Conservation (phyloP, 2,888 invertebrate genomes). For the Pecten maximus region DNA sequence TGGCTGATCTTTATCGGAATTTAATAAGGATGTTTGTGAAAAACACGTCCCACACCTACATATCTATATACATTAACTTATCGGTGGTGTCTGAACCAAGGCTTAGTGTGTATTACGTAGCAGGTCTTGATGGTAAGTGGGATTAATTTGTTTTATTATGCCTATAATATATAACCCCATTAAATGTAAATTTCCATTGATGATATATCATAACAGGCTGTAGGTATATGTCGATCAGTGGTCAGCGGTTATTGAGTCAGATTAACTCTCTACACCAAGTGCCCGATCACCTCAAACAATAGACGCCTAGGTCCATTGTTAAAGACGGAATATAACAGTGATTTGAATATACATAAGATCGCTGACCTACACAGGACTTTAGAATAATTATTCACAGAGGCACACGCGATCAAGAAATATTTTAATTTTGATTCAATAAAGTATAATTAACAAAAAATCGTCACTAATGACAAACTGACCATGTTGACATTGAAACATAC, state of each 20-base stretch:
- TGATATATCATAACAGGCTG: neutral
- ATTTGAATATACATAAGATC: neutral
- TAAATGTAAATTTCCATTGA: neutral
- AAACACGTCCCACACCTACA: neutral
- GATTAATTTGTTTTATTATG: neutral
- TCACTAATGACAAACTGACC: too few relatives aligned
- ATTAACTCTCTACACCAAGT: conserved; percentile 5
- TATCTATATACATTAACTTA: neutral
- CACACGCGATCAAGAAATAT: too few relatives aligned
- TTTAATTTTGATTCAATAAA: too few relatives aligned
- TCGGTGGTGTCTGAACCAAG: neutral
- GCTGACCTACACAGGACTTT: neutral
- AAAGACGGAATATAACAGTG: neutral
- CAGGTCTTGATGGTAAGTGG: neutral
- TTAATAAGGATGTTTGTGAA: neutral
- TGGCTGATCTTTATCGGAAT: neutral
- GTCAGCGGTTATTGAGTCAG: neutral
- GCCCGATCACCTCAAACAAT: neutral
- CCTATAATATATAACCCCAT: neutral
- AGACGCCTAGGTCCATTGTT: neutral
- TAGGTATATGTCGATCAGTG: neutral
- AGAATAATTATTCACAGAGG: too few relatives aligned
- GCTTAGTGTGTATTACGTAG: neutral
- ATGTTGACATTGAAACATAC: too few relatives aligned
- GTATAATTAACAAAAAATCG: too few relatives aligned